phyloP scores from a whole-genome alignment of 2,888 invertebrate species.

The Tetropium fuscum region DNA sequence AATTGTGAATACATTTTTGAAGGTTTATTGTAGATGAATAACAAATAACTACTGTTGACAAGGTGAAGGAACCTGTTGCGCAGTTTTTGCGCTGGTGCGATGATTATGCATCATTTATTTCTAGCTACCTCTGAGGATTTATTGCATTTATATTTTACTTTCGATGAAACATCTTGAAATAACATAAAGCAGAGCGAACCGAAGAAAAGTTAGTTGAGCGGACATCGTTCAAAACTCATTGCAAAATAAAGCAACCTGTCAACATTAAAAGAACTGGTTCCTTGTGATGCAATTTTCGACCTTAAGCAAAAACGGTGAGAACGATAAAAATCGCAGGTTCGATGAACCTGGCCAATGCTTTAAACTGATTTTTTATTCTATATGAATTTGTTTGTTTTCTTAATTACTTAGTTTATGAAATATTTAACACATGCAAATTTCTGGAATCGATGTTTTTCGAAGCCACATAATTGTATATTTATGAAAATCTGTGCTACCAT shows the following conservation, averaged over 20 bases:
- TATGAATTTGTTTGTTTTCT: conserved; percentile 16
- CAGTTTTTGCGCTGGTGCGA: conserved; percentile 14
- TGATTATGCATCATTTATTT: conserved; percentile 16
- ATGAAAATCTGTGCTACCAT: neutral
- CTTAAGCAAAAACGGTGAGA: conserved; percentile 40
- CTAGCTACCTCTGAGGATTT: neutral
- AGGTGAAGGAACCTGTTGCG: conserved; percentile 13
- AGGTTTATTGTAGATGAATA: conserved; percentile 11
- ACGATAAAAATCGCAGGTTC: conserved; percentile 29
- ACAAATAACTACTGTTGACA: conserved; percentile 9
- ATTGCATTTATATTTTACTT: neutral
- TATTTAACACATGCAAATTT: conserved; percentile 21
- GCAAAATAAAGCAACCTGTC: conserved; percentile 41
- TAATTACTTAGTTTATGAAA: conserved; percentile 19
- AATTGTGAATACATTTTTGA: conserved; percentile 9
- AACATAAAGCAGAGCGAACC: neutral
- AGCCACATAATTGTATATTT: conserved; percentile 1
- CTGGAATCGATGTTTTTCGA: conserved; percentile 5
- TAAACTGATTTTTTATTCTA: conserved; percentile 12
- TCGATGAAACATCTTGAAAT: neutral
- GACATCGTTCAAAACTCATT: conserved; percentile 23
- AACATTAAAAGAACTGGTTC: conserved; percentile 47
- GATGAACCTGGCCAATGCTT: conserved; percentile 22
- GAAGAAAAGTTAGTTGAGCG: neutral
- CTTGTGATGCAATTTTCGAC: conserved; percentile 41